Evolutionary conservation across 2,888 invertebrate genomes (phyloP).

Genomic region (Apamea sordens): DNA sequence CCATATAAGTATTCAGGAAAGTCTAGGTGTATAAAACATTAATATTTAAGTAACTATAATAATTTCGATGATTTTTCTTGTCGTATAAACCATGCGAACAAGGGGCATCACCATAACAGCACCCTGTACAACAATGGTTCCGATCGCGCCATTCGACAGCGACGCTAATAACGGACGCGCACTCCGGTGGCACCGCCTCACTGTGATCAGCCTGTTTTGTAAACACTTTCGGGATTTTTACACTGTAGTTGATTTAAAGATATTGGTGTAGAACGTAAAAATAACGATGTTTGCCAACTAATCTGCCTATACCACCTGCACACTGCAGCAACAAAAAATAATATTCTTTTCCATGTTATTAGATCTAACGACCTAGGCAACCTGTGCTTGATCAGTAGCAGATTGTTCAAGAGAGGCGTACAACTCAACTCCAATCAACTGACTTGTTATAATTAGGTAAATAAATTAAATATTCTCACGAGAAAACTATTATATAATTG

Average conservation of each 20-base stretch:
- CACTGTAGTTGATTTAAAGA: neutral
- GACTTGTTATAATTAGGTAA: neutral
- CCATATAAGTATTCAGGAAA: neutral
- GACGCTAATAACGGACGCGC: slow-evolving; percentile 77
- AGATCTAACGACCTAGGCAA: neutral
- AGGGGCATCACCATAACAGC: slow-evolving; percentile 34
- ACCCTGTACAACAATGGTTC: slow-evolving; percentile 77
- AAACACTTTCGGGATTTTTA: neutral
- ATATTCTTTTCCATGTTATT: neutral
- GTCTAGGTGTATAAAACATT: neutral
- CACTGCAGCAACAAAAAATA: neutral
- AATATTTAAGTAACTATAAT: neutral
- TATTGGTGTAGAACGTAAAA: no score
- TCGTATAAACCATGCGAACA: neutral
- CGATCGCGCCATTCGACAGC: slow-evolving; percentile 83
- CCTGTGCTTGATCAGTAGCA: neutral
- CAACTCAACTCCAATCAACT: neutral
- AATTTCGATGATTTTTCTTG: neutral
- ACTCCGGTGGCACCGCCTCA: slow-evolving; percentile 26
- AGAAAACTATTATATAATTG: neutral
- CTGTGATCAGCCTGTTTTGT: slow-evolving; percentile 36
- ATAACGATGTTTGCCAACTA: neutral
- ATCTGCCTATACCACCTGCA: neutral
- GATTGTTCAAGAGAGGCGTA: neutral
- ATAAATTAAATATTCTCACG: neutral